phyloP scores from a whole-genome alignment of 1,140 invertebrate genomes.

The Hesperophylax magnus region DNA sequence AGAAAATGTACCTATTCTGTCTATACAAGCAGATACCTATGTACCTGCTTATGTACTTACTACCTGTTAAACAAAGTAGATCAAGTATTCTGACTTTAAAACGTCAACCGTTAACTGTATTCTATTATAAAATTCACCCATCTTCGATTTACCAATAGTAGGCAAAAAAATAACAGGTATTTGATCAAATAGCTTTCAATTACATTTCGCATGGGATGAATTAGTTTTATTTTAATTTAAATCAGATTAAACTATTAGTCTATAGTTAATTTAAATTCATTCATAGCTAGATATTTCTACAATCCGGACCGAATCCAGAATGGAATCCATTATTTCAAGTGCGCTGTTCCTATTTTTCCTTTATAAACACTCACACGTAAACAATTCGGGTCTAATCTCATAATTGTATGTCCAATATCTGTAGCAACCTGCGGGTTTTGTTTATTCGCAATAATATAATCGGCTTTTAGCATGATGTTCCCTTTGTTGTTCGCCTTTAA shows the following conservation, averaged over 20 bases:
- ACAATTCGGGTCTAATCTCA: constrained; percentile 33
- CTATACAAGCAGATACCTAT: no score
- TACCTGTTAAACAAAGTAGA: no score
- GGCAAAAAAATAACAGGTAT: neutral
- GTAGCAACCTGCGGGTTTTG: constrained; percentile 38
- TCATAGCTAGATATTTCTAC: neutral
- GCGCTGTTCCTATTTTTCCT: neutral
- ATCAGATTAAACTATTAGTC: neutral
- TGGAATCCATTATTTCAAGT: constrained; percentile 2
- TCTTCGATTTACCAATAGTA: no score
- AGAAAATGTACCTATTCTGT: no score
- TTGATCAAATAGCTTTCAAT: neutral
- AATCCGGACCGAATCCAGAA: neutral
- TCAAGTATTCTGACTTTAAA: no score
- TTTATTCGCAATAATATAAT: constrained; percentile 51
- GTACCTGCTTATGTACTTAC: no score
- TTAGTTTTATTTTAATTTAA: neutral
- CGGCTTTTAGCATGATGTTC: constrained; percentile 48
- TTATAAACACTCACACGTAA: neutral
- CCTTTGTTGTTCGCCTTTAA: constrained; percentile 43
- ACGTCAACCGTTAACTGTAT: no score
- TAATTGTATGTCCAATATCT: constrained; percentile 17
- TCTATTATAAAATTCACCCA: no score
- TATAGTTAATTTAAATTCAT: neutral
- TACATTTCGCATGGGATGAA: neutral